Conservation (phyloP, 2,888 invertebrate species). For the Bugulina stolonifera region DNA sequence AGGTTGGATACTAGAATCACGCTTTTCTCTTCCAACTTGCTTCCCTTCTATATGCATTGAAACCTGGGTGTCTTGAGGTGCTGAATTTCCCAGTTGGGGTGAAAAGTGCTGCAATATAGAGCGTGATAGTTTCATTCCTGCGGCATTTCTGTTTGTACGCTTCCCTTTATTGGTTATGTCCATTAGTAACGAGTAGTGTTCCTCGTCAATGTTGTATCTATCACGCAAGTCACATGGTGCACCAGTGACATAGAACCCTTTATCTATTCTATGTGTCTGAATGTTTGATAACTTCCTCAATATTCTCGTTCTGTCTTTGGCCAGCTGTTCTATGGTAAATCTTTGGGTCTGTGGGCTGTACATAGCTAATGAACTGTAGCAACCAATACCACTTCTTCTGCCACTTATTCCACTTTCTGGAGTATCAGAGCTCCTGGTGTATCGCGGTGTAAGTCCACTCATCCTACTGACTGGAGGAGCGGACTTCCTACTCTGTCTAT, state of each 20-base stretch:
- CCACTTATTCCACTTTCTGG: background rate
- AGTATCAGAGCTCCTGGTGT: background rate
- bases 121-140: background rate
- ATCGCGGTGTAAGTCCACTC: background rate
- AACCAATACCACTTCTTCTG: background rate
- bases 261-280: slow-evolving; percentile 6
- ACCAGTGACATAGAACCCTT: slow-evolving; percentile 10
- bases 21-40: background rate
- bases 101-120: slow-evolving; percentile 12
- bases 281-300: background rate
- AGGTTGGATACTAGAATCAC: too few relatives aligned
- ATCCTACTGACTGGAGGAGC: background rate
- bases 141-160: background rate
- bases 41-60: background rate
- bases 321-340: slow-evolving; percentile 19
- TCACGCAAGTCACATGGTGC: slow-evolving; percentile 13
- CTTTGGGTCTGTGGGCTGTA: slow-evolving; percentile 20
- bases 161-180: slow-evolving; percentile 12
- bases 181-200: background rate
- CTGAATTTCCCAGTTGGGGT: background rate
- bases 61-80: background rate
- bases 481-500: background rate
- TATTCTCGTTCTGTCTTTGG: background rate
- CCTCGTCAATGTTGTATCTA: slow-evolving; percentile 9
- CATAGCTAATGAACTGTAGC: slow-evolving; percentile 14